These are phyloP conservation scores for Notarius quadriscutis DNA, from an alignment of 2,113 vertebrate genomes.

Conservation along the genomic window DNA sequence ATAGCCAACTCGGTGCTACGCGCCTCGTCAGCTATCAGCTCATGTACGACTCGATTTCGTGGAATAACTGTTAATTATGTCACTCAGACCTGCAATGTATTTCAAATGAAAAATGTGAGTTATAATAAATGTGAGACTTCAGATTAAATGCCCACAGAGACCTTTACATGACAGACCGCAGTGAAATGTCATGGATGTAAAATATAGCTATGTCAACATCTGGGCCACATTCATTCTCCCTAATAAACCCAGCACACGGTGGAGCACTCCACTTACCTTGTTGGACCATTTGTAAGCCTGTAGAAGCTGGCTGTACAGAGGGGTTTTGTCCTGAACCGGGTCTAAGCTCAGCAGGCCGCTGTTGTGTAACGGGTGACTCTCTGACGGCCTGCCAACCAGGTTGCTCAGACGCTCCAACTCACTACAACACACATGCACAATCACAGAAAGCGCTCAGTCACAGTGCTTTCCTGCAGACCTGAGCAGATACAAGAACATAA, in stretches of 20 bases:
- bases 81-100: too few species aligned
- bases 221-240: background rate
- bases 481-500: background rate
- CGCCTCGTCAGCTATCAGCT: too few species aligned
- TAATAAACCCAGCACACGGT: background rate
- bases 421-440: slow-evolving; percentile 54
- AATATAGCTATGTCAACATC: background rate
- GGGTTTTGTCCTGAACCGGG: slow-evolving; percentile 97
- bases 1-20: too few species aligned
- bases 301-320: slow-evolving; percentile 94
- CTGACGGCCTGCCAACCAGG: slow-evolving; percentile 91
- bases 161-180: background rate
- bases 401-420: slow-evolving; percentile 92
- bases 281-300: slow-evolving; percentile 99
- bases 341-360: slow-evolving; percentile 92
- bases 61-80: too few species aligned
- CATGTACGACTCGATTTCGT: too few species aligned
- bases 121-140: background rate
- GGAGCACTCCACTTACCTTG: slow-evolving; percentile 80
- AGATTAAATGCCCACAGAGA: background rate
- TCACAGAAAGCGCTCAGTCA: background rate
- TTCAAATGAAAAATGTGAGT: too few species aligned
- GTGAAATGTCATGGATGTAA: background rate
- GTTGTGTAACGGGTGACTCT: slow-evolving; percentile 96
- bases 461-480: background rate